These are phyloP conservation scores for Micronycteris hirsuta DNA, from an alignment of 2,113 vertebrate species.

Conservation along the genomic window DNA sequence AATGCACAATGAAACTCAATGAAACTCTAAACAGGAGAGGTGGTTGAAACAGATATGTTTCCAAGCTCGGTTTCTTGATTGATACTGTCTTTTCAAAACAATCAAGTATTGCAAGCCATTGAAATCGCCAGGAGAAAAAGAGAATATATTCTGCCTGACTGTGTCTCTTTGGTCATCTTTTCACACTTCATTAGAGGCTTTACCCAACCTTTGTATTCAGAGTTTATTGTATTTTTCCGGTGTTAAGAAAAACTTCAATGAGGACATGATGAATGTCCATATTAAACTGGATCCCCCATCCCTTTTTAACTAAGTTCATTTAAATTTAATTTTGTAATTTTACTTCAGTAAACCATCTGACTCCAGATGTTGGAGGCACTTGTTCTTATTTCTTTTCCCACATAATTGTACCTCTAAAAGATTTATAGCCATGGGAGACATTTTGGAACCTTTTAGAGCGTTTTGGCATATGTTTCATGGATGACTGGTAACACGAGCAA, in stretches of 20 bases:
- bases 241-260: conserved; percentile 77
- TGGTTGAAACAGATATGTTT: not conserved
- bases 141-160: conserved; percentile 32
- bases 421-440: conserved; percentile 84
- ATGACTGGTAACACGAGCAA: conserved; percentile 73
- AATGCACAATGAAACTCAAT: conserved; percentile 13
- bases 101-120: conserved; percentile 43
- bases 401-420: conserved; percentile 87
- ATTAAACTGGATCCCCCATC: conserved; percentile 79
- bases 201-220: conserved; percentile 68
- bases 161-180: conserved; percentile 63
- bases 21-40: not conserved
- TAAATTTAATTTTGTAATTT: conserved; percentile 91
- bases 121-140: conserved; percentile 18
- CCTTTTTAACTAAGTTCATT: conserved; percentile 89
- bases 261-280: conserved; percentile 82
- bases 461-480: conserved; percentile 78
- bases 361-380: conserved; percentile 87
- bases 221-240: conserved; percentile 77
- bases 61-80: conserved; percentile 55
- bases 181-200: conserved; percentile 76
- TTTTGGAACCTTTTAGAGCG: conserved; percentile 78
- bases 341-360: conserved; percentile 85
- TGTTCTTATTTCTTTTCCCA: conserved; percentile 80
- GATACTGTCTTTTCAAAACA: conserved; percentile 45